These are phyloP conservation scores for Popillia japonica DNA, from an alignment of 1,140 invertebrate genomes.

Conservation along the genomic window DNA sequence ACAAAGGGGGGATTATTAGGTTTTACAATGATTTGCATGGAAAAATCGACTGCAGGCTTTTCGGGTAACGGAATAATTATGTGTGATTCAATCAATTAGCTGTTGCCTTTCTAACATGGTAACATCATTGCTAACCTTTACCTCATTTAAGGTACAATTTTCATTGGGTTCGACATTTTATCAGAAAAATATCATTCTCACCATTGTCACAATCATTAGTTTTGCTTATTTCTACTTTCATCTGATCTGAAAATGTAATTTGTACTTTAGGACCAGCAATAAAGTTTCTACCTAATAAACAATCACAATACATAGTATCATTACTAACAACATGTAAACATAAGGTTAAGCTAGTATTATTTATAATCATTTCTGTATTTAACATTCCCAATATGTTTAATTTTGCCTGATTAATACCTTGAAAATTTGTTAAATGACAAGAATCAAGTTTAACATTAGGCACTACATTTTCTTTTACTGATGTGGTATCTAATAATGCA, in stretches of 20 bases:
- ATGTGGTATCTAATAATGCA: not conserved
- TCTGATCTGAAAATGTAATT: constrained; percentile 21
- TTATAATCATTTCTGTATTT: constrained; percentile 2
- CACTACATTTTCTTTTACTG: not conserved
- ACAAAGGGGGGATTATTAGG: not conserved
- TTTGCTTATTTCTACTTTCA: constrained; percentile 20
- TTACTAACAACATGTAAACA: constrained; percentile 31
- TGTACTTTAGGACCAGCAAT: constrained; percentile 1
- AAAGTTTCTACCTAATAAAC: constrained; percentile 37
- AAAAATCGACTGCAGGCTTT: constrained; percentile 4
- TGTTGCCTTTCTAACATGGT: not conserved
- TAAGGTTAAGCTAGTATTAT: constrained; percentile 11
- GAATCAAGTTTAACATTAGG: not conserved
- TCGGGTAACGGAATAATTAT: constrained; percentile 4
- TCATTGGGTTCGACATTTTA: not conserved
- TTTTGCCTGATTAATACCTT: not conserved
- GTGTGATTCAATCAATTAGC: constrained; percentile 12
- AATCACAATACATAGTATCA: constrained; percentile 35
- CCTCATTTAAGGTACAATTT: not conserved
- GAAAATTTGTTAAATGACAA: constrained; percentile 7
- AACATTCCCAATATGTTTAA: not conserved
- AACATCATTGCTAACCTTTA: constrained; percentile 16
- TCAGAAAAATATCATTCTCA: constrained; percentile 27
- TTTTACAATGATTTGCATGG: constrained; percentile 35
- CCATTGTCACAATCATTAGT: constrained; percentile 15